Evolutionary conservation across 1,140 invertebrate genomes (phyloP), one percentile per base, ranked within the genome.

Genomic region (Drosophila kanapiae): DNA sequence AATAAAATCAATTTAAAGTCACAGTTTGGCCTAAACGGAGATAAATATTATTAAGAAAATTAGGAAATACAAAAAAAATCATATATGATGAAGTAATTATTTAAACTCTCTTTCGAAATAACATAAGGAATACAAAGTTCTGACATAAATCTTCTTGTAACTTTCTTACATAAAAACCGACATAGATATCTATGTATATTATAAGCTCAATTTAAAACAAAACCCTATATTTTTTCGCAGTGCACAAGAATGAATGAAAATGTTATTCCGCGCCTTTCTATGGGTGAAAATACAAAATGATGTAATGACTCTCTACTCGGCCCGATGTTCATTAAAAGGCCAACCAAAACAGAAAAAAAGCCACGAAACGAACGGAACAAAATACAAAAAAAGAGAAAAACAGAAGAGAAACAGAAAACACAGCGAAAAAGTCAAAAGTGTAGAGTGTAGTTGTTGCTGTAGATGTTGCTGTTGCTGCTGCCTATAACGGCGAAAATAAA

Each of bases 221-320:
- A 10, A 5, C 8, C 10, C 33, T 6, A 6, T n/a, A 3, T 37
- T 54, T 54, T 54, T 38, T 23, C 1, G 4, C 18, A 23, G 33
- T 54, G 35, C 13, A 37, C 35, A 23, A 57, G 71, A 84, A 84
- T 69, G 67, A 78, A 78, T 78, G 76, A 84, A 83, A 80, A 84
- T 87, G 77, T 75, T 87, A 75, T 84, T 78, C 53, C 13, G 4
- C 68, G 75, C 49, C 75, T 77, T 77, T 76, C 70, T 56, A 86
- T 82, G 83, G 62, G 72, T 80, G 84, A 83, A 87, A 88, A 87
- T 84, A 88, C 84, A 45, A 70, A 87, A 87, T 87, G 80, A 87
- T 87, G 85, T 88, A 87, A 87, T 88, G 74, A 65, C 61, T 60
- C 27, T 37, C 60, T 54, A 58, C 65, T 42, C 71, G 69, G 49